These are phyloP conservation scores for Aplysia californica DNA, from an alignment of 1,140 invertebrate species.

Conservation along the genomic window DNA sequence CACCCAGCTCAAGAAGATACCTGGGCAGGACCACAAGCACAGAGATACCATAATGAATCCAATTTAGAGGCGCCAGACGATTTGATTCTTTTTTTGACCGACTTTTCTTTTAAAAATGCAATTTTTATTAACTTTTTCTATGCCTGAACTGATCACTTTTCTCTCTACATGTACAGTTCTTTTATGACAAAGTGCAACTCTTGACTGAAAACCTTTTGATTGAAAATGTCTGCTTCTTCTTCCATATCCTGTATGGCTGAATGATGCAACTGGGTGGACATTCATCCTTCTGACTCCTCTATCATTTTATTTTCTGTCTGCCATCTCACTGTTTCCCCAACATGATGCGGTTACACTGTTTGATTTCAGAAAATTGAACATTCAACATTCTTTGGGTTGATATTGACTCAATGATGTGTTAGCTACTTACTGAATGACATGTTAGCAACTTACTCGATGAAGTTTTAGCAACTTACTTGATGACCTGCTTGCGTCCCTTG, in stretches of 20 bases:
- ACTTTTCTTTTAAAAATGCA: background rate
- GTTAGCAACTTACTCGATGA: too few relatives aligned
- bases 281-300: too few relatives aligned
- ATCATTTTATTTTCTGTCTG: background rate
- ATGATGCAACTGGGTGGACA: too few relatives aligned
- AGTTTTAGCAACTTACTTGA: too few relatives aligned
- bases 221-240: too few relatives aligned
- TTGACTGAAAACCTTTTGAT: background rate
- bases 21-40: background rate
- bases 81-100: background rate
- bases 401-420: too few relatives aligned
- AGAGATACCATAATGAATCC: background rate
- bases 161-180: too few relatives aligned
- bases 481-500: background rate
- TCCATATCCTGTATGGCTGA: too few relatives aligned
- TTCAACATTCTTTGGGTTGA: background rate
- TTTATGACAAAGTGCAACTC: background rate
- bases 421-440: conserved; percentile 6
- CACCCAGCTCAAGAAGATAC: conserved; percentile 7
- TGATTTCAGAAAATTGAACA: background rate
- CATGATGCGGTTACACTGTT: background rate
- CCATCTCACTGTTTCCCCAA: background rate
- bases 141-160: background rate
- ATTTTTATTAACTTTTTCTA: background rate
- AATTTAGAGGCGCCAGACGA: background rate